Conservation (phyloP, 2,888 invertebrate genomes). For the Drosophila subsilvestris region DNA sequence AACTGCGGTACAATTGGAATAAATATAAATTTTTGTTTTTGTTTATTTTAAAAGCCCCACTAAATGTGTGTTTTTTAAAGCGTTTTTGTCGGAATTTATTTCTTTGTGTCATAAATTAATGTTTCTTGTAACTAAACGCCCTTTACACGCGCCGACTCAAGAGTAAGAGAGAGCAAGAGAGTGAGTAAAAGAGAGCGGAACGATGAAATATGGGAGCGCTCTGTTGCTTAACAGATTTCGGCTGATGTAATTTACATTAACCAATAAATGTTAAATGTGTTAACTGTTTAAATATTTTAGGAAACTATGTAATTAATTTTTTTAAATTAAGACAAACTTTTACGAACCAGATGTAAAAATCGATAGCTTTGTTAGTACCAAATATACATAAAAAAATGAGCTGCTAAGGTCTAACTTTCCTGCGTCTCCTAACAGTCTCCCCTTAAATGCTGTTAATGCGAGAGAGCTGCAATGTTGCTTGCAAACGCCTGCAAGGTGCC, state of each 20-base stretch:
- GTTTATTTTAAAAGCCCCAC: background rate
- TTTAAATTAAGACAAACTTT: background rate
- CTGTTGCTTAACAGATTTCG: background rate
- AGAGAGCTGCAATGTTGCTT: too few relatives aligned
- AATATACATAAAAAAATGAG: background rate
- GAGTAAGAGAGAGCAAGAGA: constrained; percentile 7
- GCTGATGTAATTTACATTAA: background rate
- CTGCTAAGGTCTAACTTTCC: background rate
- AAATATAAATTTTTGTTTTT: background rate
- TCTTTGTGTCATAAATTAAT: constrained; percentile 2
- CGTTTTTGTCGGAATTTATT: background rate
- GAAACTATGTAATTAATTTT: too few relatives aligned
- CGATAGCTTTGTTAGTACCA: background rate
- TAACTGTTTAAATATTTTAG: background rate
- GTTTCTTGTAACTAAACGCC: constrained; percentile 18
- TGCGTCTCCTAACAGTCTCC: background rate
- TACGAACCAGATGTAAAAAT: too few relatives aligned
- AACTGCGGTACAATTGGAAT: constrained; percentile 5
- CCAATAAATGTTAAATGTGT: background rate
- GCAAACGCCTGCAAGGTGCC: too few relatives aligned
- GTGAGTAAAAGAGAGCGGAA: constrained; percentile 14
- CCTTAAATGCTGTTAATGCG: too few relatives aligned
- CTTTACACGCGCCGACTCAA: constrained; percentile 30
- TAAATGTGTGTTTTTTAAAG: background rate
- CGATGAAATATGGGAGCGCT: background rate